phyloP scores from a whole-genome alignment of 2,113 vertebrate genomes.

The Canis aureus region DNA sequence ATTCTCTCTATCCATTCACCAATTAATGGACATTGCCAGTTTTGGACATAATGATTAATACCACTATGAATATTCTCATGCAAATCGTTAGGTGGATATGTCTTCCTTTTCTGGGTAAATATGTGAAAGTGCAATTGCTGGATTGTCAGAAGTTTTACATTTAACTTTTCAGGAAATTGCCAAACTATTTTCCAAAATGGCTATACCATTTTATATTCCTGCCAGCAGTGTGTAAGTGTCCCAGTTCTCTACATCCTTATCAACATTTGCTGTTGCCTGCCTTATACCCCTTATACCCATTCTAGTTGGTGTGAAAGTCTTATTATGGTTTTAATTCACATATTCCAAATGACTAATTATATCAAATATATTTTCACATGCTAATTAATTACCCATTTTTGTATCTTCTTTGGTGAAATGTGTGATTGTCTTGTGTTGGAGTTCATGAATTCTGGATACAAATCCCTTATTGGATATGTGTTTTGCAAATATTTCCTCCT shows the following conservation, averaged over 20 bases:
- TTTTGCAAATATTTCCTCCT: neutral
- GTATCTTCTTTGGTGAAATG: neutral
- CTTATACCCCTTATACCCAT: neutral
- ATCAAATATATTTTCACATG: neutral
- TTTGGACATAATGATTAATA: neutral
- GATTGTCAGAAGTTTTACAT: neutral
- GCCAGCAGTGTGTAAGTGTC: neutral
- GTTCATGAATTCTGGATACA: neutral
- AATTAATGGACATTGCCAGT: neutral
- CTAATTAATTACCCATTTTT: neutral
- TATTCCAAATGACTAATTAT: neutral
- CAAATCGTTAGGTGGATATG: neutral
- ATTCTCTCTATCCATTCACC: neutral
- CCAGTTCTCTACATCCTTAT: neutral
- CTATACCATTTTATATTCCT: neutral
- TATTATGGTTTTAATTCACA: neutral
- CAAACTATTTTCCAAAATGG: slow-evolving; percentile 14
- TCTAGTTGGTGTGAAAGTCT: neutral
- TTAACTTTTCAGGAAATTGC: neutral
- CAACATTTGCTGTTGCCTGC: neutral
- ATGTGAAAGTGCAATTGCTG: neutral
- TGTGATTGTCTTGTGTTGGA: neutral
- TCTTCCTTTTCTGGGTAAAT: slow-evolving; percentile 27
- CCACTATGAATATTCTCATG: neutral
- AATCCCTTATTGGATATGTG: slow-evolving; percentile 19